These are phyloP conservation scores for Tangachromis dhanisi DNA, from an alignment of 2,113 vertebrate genomes.

Conservation along the genomic window DNA sequence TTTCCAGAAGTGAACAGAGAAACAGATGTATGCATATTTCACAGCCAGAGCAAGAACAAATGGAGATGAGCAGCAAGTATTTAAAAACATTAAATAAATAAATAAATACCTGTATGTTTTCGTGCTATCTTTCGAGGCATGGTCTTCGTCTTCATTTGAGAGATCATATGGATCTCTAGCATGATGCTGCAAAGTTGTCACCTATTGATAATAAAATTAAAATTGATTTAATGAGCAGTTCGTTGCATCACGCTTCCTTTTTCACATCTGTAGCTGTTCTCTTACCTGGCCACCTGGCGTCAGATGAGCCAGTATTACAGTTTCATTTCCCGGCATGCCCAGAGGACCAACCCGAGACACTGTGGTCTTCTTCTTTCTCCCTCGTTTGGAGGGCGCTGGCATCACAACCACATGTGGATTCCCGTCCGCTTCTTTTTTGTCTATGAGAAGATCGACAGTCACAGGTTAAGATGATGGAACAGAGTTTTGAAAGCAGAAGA, in stretches of 20 bases:
- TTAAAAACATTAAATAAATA: background rate
- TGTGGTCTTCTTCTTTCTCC: conserved; percentile 68
- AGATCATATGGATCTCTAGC: conserved; percentile 65
- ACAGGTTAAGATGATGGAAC: background rate
- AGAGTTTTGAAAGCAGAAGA: background rate
- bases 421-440: conserved; percentile 86
- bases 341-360: conserved; percentile 35
- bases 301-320: conserved; percentile 71
- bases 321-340: conserved; percentile 55
- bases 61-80: background rate
- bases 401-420: conserved; percentile 75
- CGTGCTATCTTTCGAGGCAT: conserved; percentile 62
- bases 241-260: background rate
- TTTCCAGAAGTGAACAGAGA: conserved; percentile 5
- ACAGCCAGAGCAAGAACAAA: conserved; percentile 21
- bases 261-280: background rate
- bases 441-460: conserved; percentile 48
- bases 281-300: conserved; percentile 67
- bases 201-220: background rate
- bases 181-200: conserved; percentile 64
- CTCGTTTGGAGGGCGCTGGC: conserved; percentile 69
- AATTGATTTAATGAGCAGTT: background rate
- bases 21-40: conserved; percentile 30
- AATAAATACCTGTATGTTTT: conserved; percentile 74
- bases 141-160: conserved; percentile 66